Conservation (phyloP, 2,888 invertebrate genomes). For the Polymixis lichenea region DNA sequence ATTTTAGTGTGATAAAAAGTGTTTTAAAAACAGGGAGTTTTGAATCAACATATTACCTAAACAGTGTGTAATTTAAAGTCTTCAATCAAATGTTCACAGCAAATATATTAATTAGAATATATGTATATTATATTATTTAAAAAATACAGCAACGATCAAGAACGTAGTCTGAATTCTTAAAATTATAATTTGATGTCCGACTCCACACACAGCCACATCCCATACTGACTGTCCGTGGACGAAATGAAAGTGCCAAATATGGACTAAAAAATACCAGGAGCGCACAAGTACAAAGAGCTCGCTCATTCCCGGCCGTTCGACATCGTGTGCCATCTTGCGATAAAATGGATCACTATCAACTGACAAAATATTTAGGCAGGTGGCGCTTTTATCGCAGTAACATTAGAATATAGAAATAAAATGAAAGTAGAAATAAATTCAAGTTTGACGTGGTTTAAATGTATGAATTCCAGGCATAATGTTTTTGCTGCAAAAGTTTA, state of each 20-base stretch:
- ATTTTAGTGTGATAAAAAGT: neutral
- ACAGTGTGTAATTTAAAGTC: neutral
- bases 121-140: too few species aligned
- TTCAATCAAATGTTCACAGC: neutral
- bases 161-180: slow-evolving; percentile 15
- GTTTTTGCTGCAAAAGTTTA: slow-evolving; percentile 7
- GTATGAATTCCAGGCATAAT: neutral
- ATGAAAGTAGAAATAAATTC: neutral
- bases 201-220: neutral
- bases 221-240: slow-evolving; percentile 18
- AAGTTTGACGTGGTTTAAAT: neutral
- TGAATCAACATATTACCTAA: neutral
- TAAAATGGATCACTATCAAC: slow-evolving; percentile 49
- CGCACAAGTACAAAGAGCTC: slow-evolving; percentile 72
- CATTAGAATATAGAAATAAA: neutral
- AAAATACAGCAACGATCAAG: slow-evolving; percentile 14
- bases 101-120: too few species aligned
- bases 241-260: slow-evolving; percentile 85
- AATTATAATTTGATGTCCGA: slow-evolving; percentile 14
- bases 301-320: slow-evolving; percentile 42
- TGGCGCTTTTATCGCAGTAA: slow-evolving; percentile 60
- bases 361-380: slow-evolving; percentile 57
- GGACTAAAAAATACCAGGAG: slow-evolving; percentile 84
- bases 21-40: neutral
- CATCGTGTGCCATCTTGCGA: slow-evolving; percentile 74